phyloP scores from a whole-genome alignment of 2,113 vertebrate genomes.

The Pelusios castaneus region DNA sequence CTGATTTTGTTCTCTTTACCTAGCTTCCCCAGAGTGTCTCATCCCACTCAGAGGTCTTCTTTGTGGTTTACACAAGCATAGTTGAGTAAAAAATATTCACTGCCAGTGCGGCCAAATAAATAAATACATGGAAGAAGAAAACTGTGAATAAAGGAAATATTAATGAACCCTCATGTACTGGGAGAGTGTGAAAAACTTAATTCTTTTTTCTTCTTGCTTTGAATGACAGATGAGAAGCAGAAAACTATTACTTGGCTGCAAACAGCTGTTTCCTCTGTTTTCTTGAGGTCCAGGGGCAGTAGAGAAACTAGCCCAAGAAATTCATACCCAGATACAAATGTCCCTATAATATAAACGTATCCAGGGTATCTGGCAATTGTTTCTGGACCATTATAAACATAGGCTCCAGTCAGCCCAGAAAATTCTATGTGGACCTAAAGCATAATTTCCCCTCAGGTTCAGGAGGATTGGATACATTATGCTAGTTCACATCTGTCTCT shows the following conservation, averaged over 20 bases:
- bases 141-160: neutral
- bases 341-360: neutral
- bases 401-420: neutral
- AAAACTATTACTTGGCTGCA: neutral
- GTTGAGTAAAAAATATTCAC: neutral
- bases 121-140: neutral
- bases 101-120: neutral
- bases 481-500: neutral
- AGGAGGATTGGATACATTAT: neutral
- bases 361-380: neutral
- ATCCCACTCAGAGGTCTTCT: neutral
- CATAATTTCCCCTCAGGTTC: neutral
- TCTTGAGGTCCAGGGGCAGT: fast-evolving
- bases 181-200: neutral
- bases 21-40: neutral
- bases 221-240: neutral
- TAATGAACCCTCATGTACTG: neutral
- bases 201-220: neutral
- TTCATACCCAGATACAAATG: neutral
- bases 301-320: neutral
- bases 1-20: neutral
- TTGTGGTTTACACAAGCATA: neutral
- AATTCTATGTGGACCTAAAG: neutral
- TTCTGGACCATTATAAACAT: neutral
- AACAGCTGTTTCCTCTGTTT: neutral